Base-by-base conservation (phyloP, 2,113 vertebrate genomes). In the Trichechus manatus region DNA sequence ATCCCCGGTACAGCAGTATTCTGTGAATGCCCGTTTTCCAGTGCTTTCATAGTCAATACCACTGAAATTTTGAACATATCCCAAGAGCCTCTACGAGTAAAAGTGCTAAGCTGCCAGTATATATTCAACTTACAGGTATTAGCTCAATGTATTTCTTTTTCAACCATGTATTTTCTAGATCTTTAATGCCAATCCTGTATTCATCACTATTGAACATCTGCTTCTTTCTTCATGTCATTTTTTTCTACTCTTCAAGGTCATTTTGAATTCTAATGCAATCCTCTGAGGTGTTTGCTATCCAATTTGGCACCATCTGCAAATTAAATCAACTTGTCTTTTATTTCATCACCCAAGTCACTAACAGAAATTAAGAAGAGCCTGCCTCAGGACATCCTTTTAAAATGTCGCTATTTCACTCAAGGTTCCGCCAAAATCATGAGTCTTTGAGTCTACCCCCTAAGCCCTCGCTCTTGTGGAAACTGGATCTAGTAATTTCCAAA, bases 321-420 rank as follows among this genome's bases (percentile, higher is more conserved):
- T 96, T 92, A 91, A 95, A 95, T 89, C 89, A 97, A 74, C 81
- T 93, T 89, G 84, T 95, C 66, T 95, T 88, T 90, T 88, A 94
- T 96, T 96, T 92, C 81, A 95, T 96, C 74, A 89, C 78, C 86
- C 74, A 77, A 95, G 66, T 80, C 75, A 91, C 66, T 93, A 39
- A 95, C 36, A 72, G 83, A 95, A 95, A 83, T 84, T 79, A 95
- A 91, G 64, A 78, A 75, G 27, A 83, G 20, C n/a, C 80, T 91
- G 33, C 53, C 44, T 87, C 29, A n/a, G 61, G 74, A 74, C 61
- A 91, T 78, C 31, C n/a, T 94, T 93, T 87, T 66, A 64, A 91
- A 94, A 88, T 83, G 44, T 90, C 81, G 92, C 59, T 33, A 27
- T 88, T 93, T 90, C 68, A 75, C 66, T 91, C 53, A 79, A 66